Evolutionary conservation across 1,140 invertebrate genomes (phyloP).

Genomic region (Cyclina sinensis): DNA sequence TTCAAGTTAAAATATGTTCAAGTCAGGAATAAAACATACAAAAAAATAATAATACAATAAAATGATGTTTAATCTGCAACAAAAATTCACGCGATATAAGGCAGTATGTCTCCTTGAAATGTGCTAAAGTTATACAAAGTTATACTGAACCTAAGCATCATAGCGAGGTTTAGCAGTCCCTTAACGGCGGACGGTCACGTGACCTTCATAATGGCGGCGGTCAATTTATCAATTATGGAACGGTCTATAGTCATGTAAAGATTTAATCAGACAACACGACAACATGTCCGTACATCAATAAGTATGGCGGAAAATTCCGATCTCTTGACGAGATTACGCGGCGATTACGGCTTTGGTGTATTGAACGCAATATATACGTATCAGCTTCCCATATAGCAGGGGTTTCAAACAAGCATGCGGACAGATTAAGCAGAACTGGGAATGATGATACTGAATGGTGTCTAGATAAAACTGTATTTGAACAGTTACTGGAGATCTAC

Average conservation of each 20-base stretch:
- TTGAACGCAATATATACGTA: background rate
- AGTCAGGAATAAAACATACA: no score
- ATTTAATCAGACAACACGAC: conserved; percentile 20
- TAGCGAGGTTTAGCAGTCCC: no score
- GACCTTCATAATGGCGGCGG: no score
- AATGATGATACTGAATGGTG: conserved; percentile 10
- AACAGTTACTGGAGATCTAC: background rate
- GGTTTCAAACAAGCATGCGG: background rate
- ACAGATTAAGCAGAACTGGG: background rate
- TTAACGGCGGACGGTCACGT: no score
- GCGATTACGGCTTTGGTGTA: background rate
- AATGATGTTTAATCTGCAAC: no score
- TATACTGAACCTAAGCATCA: no score
- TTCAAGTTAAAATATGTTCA: no score
- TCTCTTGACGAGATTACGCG: background rate
- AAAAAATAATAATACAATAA: no score
- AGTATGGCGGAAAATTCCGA: background rate
- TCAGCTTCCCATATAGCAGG: conserved; percentile 10
- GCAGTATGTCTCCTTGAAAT: no score
- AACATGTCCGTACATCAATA: conserved; percentile 16
- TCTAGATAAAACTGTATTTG: background rate
- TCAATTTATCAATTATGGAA: no score
- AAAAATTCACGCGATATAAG: no score
- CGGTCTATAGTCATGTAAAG: background rate
- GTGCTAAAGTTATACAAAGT: no score